Evolutionary conservation across 2,797 vertebrate genomes (phyloP).

Genomic region (Calcarius lapponicus): DNA sequence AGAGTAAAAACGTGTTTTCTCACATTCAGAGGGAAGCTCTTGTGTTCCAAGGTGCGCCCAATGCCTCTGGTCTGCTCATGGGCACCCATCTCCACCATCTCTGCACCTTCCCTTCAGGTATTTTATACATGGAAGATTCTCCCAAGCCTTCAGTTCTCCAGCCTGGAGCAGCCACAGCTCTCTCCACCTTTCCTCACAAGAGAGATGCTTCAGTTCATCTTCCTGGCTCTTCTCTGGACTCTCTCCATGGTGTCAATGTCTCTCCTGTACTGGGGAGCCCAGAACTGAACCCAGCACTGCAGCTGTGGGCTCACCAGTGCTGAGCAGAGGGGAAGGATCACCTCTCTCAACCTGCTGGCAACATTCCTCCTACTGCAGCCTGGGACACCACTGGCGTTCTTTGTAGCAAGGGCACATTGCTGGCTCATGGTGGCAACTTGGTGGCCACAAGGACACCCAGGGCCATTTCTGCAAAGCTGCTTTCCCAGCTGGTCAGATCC

Average conservation of each 20-base stretch:
- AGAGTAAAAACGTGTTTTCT: neutral
- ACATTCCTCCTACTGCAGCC: neutral
- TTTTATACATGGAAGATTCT: accelerated
- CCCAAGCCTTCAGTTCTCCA: neutral
- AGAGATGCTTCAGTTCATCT: neutral
- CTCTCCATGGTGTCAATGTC: neutral
- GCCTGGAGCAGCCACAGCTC: neutral
- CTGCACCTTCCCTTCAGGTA: neutral
- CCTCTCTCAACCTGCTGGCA: accelerated
- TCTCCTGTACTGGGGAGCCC: accelerated
- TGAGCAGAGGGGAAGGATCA: neutral
- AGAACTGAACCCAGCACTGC: neutral
- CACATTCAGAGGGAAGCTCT: neutral
- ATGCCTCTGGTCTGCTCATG: neutral
- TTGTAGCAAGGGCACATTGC: neutral
- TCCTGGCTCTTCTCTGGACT: accelerated
- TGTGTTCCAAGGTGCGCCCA: neutral
- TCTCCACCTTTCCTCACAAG: neutral
- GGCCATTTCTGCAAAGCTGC: neutral
- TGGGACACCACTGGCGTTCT: neutral
- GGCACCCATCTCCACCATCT: neutral
- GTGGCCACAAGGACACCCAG: accelerated
- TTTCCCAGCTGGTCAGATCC: neutral
- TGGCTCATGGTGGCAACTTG: neutral
- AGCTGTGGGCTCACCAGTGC: neutral